Evolutionary conservation across 2,888 invertebrate genomes (phyloP).

Genomic region (Drosophila kokeensis): DNA sequence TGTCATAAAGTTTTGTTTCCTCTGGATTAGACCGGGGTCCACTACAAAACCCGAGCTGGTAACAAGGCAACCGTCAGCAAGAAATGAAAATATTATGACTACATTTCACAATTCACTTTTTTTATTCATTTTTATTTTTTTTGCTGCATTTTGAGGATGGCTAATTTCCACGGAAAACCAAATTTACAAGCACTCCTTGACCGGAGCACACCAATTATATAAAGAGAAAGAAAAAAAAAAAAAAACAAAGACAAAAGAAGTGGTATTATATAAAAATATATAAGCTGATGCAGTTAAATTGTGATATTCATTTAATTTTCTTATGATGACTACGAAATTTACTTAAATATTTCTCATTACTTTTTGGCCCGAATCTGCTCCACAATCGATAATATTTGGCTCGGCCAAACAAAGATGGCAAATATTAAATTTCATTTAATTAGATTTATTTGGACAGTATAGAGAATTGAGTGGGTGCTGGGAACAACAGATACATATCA

Average conservation of each 20-base stretch:
- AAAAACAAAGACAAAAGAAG: neutral
- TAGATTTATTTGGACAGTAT: slow-evolving; percentile 59
- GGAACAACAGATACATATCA: slow-evolving; percentile 57
- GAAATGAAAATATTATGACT: slow-evolving; percentile 51
- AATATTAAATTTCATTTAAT: slow-evolving; percentile 70
- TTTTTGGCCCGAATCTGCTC: slow-evolving; percentile 5
- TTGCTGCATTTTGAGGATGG: slow-evolving; percentile 38
- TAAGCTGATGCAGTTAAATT: neutral
- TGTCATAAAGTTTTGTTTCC: slow-evolving; percentile 75
- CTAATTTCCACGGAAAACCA: slow-evolving; percentile 36
- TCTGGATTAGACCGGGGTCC: slow-evolving; percentile 65
- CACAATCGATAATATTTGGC: slow-evolving; percentile 35
- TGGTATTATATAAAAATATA: neutral
- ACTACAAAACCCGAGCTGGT: slow-evolving; percentile 37
- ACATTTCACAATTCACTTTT: slow-evolving; percentile 48
- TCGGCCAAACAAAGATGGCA: slow-evolving; percentile 18
- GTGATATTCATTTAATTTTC: neutral
- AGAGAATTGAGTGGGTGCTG: slow-evolving; percentile 36
- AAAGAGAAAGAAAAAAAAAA: neutral
- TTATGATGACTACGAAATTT: neutral
- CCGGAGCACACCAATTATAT: neutral
- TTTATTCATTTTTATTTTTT: neutral
- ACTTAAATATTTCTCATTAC: slow-evolving; percentile 2
- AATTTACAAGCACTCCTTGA: slow-evolving; percentile 6
- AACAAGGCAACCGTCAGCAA: slow-evolving; percentile 38